These are phyloP conservation scores for Agriopis leucophaearia DNA, from an alignment of 2,888 invertebrate species.

Conservation along the genomic window DNA sequence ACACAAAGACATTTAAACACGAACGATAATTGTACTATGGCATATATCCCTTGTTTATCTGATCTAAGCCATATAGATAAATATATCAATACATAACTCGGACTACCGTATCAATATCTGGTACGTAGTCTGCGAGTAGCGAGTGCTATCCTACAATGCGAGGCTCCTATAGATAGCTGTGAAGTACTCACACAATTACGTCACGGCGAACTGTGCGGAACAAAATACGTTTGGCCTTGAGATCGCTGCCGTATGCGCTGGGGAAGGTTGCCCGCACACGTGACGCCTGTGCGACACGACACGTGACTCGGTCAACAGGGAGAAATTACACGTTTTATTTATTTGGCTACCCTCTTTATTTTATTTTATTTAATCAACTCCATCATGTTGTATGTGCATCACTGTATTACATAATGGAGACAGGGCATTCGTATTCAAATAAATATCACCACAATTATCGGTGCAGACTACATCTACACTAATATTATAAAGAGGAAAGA, in stretches of 20 bases:
- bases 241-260: slow-evolving; percentile 68
- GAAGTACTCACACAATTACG: slow-evolving; percentile 73
- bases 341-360: neutral
- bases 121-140: slow-evolving; percentile 29
- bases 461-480: no score
- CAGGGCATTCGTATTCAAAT: no score
- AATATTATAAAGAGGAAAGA: no score
- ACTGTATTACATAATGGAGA: no score
- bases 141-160: slow-evolving; percentile 47
- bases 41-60: no score
- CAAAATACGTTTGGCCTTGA: slow-evolving; percentile 82
- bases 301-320: slow-evolving; percentile 11
- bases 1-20: no score
- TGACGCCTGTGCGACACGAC: slow-evolving; percentile 48
- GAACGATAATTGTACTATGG: no score
- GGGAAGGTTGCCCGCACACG: slow-evolving; percentile 58
- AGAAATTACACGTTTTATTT: neutral
- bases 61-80: no score
- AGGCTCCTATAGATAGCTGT: slow-evolving; percentile 64
- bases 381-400: no score
- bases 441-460: no score
- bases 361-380: no score
- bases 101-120: slow-evolving; percentile 15
- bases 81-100: neutral
- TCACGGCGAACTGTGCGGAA: slow-evolving; percentile 76